Evolutionary conservation across 2,797 vertebrate species (phyloP), one percentile per base, ranked within the genome.

Genomic region (Hephaestus fuliginosus): DNA sequence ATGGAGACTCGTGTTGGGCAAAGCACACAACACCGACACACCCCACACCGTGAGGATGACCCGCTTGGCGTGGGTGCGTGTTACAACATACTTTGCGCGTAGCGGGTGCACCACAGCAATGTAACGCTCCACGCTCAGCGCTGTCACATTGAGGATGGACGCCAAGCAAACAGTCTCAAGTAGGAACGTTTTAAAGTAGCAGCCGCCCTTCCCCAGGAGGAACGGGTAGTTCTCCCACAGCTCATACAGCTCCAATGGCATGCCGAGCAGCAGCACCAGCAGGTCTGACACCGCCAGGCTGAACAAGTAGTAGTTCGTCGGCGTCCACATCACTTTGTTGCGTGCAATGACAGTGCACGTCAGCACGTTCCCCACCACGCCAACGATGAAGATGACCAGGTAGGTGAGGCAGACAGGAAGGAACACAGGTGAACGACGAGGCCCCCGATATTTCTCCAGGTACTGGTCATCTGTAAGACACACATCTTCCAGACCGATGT

Each of bases 291-390:
- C 76, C 0, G 98, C 97, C 82, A 99, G 92, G 90, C 98, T 99
- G 93, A 99, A 96, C 69, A 99, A 92, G 91, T 99, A 99, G 90
- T 96, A 97, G 93, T 99, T 98, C 70, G 98, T 99, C 44, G 98
- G 97, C 0, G 97, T 98, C 89, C 95, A 95, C 98, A 99, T 98
- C 85, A 97, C 93, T 28, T 96, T 97, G 90, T 98, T 95, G 73
- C 93, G 94, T 14, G 96, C 88, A 82, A 99, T 98, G 82, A 99
- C 97, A 0, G 90, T 88, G 85, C 98, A 99, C 3, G 97, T 99
- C 30, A 99, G 95, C 0, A 83, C 85, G 20, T 99, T 99, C 18
- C 98, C 98, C 80, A 96, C 69, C 0, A 96, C 91, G 0, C 98
- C 98, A 53, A 98, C 95, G 33, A 92, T 25, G 0, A 99, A 99